Base-by-base conservation (phyloP, 2,113 vertebrate species). In the Eleginops maclovinus region DNA sequence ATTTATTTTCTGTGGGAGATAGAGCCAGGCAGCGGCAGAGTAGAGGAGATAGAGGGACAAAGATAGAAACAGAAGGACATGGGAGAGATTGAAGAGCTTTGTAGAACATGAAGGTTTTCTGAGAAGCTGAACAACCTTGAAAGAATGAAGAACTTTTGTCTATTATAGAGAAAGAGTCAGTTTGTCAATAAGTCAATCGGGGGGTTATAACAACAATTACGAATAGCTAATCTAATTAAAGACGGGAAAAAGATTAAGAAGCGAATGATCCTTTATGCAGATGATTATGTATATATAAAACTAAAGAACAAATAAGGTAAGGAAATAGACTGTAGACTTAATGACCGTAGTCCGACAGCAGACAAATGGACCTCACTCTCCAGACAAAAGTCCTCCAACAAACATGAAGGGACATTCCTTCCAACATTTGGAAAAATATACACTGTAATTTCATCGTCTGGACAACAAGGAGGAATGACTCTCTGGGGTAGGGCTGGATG, bases 1-100 rank as follows among this genome's bases (percentile, higher is more conserved):
- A 50, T 78, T 81, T 58, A 61, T 89, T 88, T 88, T 68, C 63
- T 71, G 31, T 19, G 31, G 62, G 66, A 77, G 73, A 69, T 50
- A 54, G 55, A 59, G 36, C 16, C 15, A 49, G 49, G 51, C 53
- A 21, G 73, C n/a, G 3, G 28, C 46, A 66, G 54, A 62, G 43
- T 19, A 4, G 44, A 24, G 21, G 49, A 69, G 65, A 77, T 28
- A 41, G n/a, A 46, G 55, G 54, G 16, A 83, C 28, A 72, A 31
- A 81, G 82, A 81, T 26, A 76, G 69, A 70, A 71, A 72, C 47
- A 61, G 54, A 79, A 68, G 63, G 75, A 60, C 82, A 70, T 9
- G 16, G n/a, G 36, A 24, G 59, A 78, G 59, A 63, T 66, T 56
- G 56, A 64, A 60, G 53, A 71, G 62, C 72, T 80, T 66, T 58